Conservation (phyloP, 2,113 vertebrate genomes). For the Leptocoma aspasia region DNA sequence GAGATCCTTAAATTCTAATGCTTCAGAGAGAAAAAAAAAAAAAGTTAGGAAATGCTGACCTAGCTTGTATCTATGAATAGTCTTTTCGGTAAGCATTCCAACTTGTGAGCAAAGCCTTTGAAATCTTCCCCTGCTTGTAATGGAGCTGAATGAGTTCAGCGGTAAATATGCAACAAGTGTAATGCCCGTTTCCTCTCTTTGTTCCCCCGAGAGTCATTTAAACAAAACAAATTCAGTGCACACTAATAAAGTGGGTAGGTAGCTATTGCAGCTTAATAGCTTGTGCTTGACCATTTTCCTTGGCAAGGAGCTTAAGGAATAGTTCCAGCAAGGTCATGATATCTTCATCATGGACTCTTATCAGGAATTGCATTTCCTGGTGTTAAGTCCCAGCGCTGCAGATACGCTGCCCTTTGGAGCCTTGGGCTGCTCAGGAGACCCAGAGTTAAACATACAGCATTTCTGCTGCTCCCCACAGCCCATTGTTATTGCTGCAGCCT, state of each 20-base stretch:
- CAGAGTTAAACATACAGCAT: rapidly evolving
- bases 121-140: not conserved
- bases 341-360: not conserved
- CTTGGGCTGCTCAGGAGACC: not conserved
- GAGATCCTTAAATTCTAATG: not conserved
- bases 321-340: slow-evolving; percentile 9
- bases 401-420: rapidly evolving
- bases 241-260: slow-evolving; percentile 41
- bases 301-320: slow-evolving; percentile 14
- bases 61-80: not conserved
- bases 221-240: slow-evolving; percentile 14
- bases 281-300: not conserved
- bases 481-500: not conserved
- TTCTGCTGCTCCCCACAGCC: not conserved
- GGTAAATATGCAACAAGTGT: slow-evolving; percentile 52
- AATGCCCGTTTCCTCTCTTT: slow-evolving; percentile 13
- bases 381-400: rapidly evolving
- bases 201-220: slow-evolving; percentile 11
- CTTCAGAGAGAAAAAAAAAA: not conserved
- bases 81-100: not conserved
- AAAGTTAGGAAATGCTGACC: not conserved
- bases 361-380: not conserved
- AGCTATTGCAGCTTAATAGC: slow-evolving; percentile 39
- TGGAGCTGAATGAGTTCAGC: not conserved
- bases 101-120: not conserved